Evolutionary conservation across 2,888 invertebrate species (phyloP).

Genomic region (Hydropsyche betteni): DNA sequence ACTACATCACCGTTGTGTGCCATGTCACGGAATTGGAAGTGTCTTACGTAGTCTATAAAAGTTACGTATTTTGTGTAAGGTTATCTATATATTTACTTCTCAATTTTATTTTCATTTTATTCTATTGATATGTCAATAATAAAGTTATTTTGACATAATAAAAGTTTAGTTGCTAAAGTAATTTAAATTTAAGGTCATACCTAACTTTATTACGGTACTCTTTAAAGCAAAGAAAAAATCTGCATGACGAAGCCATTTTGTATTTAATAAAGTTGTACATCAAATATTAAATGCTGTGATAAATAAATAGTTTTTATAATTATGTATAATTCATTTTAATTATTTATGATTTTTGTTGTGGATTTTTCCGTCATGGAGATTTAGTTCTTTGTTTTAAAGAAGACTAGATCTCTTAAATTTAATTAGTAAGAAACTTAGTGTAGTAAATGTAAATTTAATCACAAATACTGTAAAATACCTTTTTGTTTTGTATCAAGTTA

Average conservation of each 20-base stretch:
- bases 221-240: slow-evolving; percentile 38
- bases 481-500: slow-evolving; percentile 32
- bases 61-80: slow-evolving; percentile 20
- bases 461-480: slow-evolving; percentile 31
- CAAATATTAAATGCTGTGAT: slow-evolving; percentile 37
- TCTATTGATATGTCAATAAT: too few relatives aligned
- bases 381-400: slow-evolving; percentile 36
- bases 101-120: too few relatives aligned
- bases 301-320: slow-evolving; percentile 41
- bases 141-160: not conserved
- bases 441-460: slow-evolving; percentile 31
- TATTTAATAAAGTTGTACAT: slow-evolving; percentile 31
- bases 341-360: slow-evolving; percentile 38
- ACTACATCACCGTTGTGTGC: too few relatives aligned
- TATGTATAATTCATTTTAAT: slow-evolving; percentile 36
- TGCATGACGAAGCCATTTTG: not conserved
- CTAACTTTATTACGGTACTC: not conserved
- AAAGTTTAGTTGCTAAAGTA: too few relatives aligned
- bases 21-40: slow-evolving; percentile 2
- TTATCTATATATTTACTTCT: not conserved
- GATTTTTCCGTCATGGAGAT: slow-evolving; percentile 13
- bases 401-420: slow-evolving; percentile 35
- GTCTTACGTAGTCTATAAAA: slow-evolving; percentile 35
- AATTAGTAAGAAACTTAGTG: slow-evolving; percentile 14
- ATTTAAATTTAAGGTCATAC: too few relatives aligned